A percentile compares a stretch with the other conserved stretches of the same genome.
Evolutionary conservation across 2,113 vertebrate species (phyloP).

Genomic region (Gasterosteus aculeatus): DNA sequence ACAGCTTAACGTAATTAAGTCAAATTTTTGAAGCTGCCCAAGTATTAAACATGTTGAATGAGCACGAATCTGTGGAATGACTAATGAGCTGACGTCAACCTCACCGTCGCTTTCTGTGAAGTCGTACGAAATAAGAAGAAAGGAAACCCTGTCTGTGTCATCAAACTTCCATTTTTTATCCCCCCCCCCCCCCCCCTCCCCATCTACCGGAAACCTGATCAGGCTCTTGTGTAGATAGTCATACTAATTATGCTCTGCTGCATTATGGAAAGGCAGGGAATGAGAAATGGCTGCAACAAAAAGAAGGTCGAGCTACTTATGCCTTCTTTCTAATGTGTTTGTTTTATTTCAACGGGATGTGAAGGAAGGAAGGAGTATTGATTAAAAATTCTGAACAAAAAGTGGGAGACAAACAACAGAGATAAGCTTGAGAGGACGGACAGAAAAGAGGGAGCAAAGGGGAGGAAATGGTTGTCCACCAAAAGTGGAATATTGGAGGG

Average conservation of each 20-base stretch:
- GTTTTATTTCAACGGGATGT: conserved; percentile 43
- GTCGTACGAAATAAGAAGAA: conserved; percentile 28
- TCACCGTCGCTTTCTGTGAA: conserved; percentile 28
- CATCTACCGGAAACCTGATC: conserved; percentile 52
- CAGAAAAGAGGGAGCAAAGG: conserved; percentile 29
- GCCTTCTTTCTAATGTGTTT: conserved; percentile 45
- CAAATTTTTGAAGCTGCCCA: conserved; percentile 41
- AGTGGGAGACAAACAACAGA: conserved; percentile 44
- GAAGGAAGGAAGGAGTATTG: conserved; percentile 26
- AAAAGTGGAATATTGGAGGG: conserved; percentile 52
- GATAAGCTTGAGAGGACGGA: conserved; percentile 41
- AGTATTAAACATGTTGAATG: conserved; percentile 37
- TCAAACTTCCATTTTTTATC: conserved; percentile 46
- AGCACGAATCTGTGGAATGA: conserved; percentile 40
- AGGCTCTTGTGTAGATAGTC: conserved; percentile 39
- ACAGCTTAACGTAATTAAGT: conserved; percentile 39
- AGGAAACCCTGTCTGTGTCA: conserved; percentile 47
- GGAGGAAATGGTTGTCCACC: conserved; percentile 56
- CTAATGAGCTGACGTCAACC: conserved; percentile 64
- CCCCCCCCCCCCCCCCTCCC: background rate
- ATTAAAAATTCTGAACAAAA: conserved; percentile 54
- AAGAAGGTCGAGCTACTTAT: conserved; percentile 51
- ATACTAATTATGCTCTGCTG: conserved; percentile 57
- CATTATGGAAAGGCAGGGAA: conserved; percentile 58
- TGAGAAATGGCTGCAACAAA: conserved; percentile 43